Base-by-base conservation (phyloP, 2,888 invertebrate genomes). In the Xiphydria camelus region DNA sequence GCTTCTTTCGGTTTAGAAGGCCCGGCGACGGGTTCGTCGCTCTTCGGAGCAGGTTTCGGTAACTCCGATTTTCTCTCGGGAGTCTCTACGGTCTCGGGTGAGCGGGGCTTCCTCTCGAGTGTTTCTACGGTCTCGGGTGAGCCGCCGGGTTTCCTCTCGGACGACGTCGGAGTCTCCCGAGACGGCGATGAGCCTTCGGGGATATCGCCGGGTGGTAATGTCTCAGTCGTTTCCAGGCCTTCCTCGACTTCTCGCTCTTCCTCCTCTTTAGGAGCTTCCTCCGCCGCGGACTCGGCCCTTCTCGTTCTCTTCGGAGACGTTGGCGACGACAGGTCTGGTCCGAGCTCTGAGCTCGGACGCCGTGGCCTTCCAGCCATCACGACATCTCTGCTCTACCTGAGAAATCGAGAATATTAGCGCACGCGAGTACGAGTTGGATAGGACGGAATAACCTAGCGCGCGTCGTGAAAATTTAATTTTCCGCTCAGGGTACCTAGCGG, bases 281-380 rank as follows among this genome's bases (percentile, higher is more conserved):
- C 35, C 37, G 32, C 37, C 33, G 20, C 22, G 7, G 33, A n/a
- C 18, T 31, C 7, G 23, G 1, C n/a, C 25, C 41, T 32, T 18
- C 33, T 36, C 32, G 47, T 47, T 32, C 45, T 54, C 49, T 58
- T 66, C 18, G 48, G 47, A n/a, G 53, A 55, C 39, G 59, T 51
- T 14, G 66, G 61, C 7, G 61, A 54, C 38, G 67, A 56, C 33
- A 62, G 53, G 39, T 68, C 66, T 21, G 65, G 57, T 56, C 54
- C 57, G 53, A 62, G 61, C 64, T 68, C 66, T 53, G 53, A 59
- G 55, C 56, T 62, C 53, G 65, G 59, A 55, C 60, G 62, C 47
- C 66, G 59, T 32, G 65, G 62, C 51, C 65, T 70, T 45, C 63
- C 69, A 43, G 72, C 72, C 72, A 72, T 72, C 65, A 72, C 69